These are phyloP conservation scores for Fragum fragum DNA, from an alignment of 2,888 invertebrate species.

Conservation along the genomic window DNA sequence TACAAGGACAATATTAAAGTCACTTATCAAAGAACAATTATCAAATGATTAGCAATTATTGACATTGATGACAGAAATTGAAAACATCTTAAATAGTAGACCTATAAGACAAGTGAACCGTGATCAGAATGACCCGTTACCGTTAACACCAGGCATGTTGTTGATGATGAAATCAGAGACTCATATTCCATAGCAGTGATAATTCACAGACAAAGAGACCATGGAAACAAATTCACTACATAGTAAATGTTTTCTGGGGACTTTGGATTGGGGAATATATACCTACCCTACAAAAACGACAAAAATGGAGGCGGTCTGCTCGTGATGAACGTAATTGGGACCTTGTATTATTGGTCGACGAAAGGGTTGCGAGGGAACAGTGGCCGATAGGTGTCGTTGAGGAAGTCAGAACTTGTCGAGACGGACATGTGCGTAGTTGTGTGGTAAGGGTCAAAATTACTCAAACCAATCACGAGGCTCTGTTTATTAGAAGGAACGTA, in stretches of 20 bases:
- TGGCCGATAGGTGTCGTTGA: conserved; percentile 53
- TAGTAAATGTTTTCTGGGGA: conserved; percentile 45
- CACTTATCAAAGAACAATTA: conserved; percentile 32
- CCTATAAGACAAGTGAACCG: conserved; percentile 35
- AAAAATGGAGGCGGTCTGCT: conserved; percentile 31
- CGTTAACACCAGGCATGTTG: conserved; percentile 38
- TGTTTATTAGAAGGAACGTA: conserved; percentile 12
- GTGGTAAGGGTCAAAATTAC: conserved; percentile 8
- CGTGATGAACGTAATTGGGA: conserved; percentile 3
- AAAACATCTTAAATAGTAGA: conserved; percentile 35
- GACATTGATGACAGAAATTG: conserved; percentile 33
- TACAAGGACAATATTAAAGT: conserved; percentile 26
- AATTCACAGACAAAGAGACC: conserved; percentile 17
- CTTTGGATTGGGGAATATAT: conserved; percentile 39
- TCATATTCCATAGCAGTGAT: conserved; percentile 26
- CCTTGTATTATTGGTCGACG: conserved; percentile 10
- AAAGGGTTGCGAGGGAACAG: conserved; percentile 28
- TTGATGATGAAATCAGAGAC: conserved; percentile 33
- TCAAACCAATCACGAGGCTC: conserved; percentile 15
- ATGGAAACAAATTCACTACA: conserved; percentile 48
- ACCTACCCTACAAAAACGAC: conserved; percentile 18
- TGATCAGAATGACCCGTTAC: conserved; percentile 31
- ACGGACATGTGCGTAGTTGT: conserved; percentile 43
- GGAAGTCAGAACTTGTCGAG: conserved; percentile 35
- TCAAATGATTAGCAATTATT: conserved; percentile 35